Evolutionary conservation across 1,140 invertebrate species (phyloP), one percentile per base, ranked within the genome.

Genomic region (Leptonema lineaticorne): DNA sequence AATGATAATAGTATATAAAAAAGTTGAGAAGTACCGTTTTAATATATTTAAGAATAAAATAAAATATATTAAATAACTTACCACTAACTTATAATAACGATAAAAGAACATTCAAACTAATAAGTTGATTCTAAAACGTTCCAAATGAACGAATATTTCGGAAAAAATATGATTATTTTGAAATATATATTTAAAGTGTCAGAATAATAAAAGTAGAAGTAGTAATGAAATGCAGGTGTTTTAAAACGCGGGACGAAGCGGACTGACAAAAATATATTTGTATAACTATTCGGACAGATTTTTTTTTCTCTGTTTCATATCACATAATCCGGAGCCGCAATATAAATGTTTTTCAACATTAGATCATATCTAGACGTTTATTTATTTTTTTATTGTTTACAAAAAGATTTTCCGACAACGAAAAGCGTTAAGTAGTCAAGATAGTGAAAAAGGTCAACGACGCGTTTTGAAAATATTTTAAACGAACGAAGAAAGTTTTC

Each of bases 31-130:
- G n/a, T n/a, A n/a, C n/a, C n/a, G n/a, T n/a, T n/a, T n/a, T n/a
- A n/a, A n/a, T n/a, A n/a, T n/a, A n/a, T n/a, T n/a, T n/a, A n/a
- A n/a, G n/a, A n/a, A n/a, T n/a, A 9, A 41, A 16, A 41, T 41
- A 41, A 9, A 41, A 41, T 41, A 3, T 41, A 33, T 33, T 33
- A 33, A 6, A n/a, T n/a, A 4, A 53, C 50, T 53, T 53, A 53
- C 50, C 50, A 53, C 18, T 53, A 53, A 53, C 20, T 26, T 53
- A 24, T 53, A 53, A 53, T 53, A 53, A 22, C 50, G 50, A 53
- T 53, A 53, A 53, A 53, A 53, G 50, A 53, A 53, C 50, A 53
- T 53, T 53, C 50, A 53, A 53, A 53, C 27, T 26, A 26, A 11
- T 11, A 24, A 53, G 18, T 53, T 24, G 22, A 11, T 53, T 53